Conservation (phyloP, 2,888 invertebrate genomes). For the Brachyopa scutellaris region DNA sequence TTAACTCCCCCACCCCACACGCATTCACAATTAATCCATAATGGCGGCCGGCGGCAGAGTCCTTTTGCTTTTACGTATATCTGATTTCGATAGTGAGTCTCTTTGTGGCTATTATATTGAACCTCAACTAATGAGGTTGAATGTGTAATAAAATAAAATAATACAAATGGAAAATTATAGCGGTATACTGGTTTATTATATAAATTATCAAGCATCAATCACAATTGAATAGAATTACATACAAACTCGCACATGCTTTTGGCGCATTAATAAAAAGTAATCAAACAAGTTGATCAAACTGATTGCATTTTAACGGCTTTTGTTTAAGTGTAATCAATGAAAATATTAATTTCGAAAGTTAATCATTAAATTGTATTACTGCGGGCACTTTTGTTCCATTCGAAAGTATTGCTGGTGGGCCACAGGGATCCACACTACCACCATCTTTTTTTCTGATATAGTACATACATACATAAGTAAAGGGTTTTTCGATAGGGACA, state of each 20-base stretch:
- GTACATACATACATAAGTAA: too few relatives aligned
- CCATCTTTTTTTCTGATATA: too few relatives aligned
- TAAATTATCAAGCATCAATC: slow-evolving; percentile 5
- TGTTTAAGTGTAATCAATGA: neutral
- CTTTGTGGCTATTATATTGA: neutral
- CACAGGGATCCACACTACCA: too few relatives aligned
- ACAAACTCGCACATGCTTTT: too few relatives aligned
- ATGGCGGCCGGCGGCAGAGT: slow-evolving; percentile 6
- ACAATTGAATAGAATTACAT: too few relatives aligned
- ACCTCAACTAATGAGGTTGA: neutral
- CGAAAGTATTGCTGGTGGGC: too few relatives aligned
- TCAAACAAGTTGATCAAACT: neutral
- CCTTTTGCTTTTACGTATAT: slow-evolving; percentile 16
- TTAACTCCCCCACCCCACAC: neutral
- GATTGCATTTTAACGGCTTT: neutral
- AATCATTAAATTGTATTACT: too few relatives aligned
- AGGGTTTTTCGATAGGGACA: too few relatives aligned
- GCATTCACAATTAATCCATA: slow-evolving; percentile 19
- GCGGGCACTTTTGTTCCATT: too few relatives aligned
- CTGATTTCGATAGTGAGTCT: too few relatives aligned
- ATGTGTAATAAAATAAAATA: slow-evolving; percentile 12
- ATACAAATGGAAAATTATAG: neutral
- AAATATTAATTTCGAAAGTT: too few relatives aligned
- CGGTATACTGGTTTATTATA: slow-evolving; percentile 3
- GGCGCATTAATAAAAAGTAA: slow-evolving; percentile 4